A percentile compares a stretch with the other conserved stretches of the same genome.
Evolutionary conservation across 1,140 invertebrate species (phyloP).

Genomic region (Saccostrea glomerata): DNA sequence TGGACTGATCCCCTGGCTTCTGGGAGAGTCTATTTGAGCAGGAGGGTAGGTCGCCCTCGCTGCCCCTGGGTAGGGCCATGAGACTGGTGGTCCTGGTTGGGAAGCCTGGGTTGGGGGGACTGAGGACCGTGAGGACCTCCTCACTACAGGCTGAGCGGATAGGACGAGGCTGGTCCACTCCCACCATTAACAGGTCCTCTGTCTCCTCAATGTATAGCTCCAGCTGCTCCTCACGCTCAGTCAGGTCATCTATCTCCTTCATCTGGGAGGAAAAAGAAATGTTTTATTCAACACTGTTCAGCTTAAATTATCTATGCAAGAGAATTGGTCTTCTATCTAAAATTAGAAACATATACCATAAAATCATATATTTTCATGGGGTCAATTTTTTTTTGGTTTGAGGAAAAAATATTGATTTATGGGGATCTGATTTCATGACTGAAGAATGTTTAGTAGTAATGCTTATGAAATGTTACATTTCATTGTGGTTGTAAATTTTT

Average conservation of each 20-base stretch:
- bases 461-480: no score
- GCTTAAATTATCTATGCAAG: no score
- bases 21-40: conserved; percentile 39
- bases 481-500: no score
- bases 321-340: no score
- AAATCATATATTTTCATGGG: no score
- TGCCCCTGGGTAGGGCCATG: conserved; percentile 51
- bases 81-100: conserved; percentile 53
- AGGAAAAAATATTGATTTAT: no score
- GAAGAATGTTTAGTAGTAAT: no score
- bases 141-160: conserved; percentile 70
- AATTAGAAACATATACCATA: no score
- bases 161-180: conserved; percentile 58
- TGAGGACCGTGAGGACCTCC: conserved; percentile 52
- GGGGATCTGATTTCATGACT: no score
- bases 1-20: conserved; percentile 41
- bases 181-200: conserved; percentile 67
- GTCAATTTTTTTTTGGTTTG: no score
- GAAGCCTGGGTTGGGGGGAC: conserved; percentile 44
- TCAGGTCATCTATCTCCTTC: conserved; percentile 64
- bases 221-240: conserved; percentile 67
- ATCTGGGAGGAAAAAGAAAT: conserved; percentile 42
- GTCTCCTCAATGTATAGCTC: conserved; percentile 73
- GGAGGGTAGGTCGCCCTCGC: conserved; percentile 55
- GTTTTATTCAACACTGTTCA: no score